These are phyloP conservation scores for Irena cyanogastra DNA, from an alignment of 2,113 vertebrate species.

Conservation along the genomic window DNA sequence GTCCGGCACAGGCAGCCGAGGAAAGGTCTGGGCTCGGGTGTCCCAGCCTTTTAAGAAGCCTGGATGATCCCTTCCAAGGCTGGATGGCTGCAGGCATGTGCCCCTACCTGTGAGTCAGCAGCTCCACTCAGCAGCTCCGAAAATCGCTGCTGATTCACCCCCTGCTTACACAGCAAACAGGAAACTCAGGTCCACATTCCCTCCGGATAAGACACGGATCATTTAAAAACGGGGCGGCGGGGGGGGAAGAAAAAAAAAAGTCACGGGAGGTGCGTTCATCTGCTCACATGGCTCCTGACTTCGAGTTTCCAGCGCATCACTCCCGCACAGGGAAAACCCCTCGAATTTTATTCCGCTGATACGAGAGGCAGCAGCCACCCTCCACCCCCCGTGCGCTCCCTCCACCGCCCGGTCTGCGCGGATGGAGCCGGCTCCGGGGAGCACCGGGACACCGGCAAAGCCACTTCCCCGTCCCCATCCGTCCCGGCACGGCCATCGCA, in stretches of 20 bases:
- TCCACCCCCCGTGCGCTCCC: not conserved
- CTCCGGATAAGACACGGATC: slow-evolving; percentile 16
- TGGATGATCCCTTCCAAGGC: not conserved
- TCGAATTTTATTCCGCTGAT: not conserved
- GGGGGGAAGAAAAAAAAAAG: not conserved
- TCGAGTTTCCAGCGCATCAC: slow-evolving; percentile 23
- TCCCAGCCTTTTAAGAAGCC: slow-evolving; percentile 19
- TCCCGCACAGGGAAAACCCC: not conserved
- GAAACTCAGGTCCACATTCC: slow-evolving; percentile 60
- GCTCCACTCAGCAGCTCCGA: slow-evolving; percentile 39
- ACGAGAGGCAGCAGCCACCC: not conserved
- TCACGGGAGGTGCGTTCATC: slow-evolving; percentile 41
- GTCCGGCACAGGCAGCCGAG: not conserved
- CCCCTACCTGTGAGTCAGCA: slow-evolving; percentile 57
- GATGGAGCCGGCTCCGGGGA: not conserved
- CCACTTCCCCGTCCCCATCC: not conserved
- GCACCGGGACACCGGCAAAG: not conserved
- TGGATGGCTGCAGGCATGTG: slow-evolving; percentile 4
- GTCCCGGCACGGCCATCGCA: not conserved
- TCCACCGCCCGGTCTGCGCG: not conserved
- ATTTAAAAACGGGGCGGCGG: rapidly evolving
- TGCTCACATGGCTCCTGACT: slow-evolving; percentile 51
- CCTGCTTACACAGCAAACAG: slow-evolving; percentile 55
- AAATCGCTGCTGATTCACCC: slow-evolving; percentile 55
- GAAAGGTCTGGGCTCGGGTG: not conserved